These are phyloP conservation scores for Aulostomus chinensis DNA, from an alignment of 2,797 vertebrate genomes.

Conservation along the genomic window DNA sequence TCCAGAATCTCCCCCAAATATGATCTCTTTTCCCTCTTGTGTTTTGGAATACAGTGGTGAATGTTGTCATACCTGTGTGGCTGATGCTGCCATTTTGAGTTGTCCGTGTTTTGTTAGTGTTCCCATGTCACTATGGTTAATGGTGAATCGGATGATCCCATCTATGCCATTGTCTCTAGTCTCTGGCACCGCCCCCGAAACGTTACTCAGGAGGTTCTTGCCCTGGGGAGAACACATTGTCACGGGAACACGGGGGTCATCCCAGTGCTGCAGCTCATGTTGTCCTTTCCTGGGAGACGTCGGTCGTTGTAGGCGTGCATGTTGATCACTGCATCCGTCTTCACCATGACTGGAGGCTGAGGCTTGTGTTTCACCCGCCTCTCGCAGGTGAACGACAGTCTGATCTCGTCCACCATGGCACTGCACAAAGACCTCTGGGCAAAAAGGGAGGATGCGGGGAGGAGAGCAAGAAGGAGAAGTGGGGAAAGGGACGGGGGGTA, in stretches of 20 bases:
- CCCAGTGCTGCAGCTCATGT: constrained; percentile 91
- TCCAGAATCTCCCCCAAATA: too few relatives aligned
- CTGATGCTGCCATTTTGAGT: constrained; percentile 80
- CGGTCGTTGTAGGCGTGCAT: constrained; percentile 99
- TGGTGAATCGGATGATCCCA: constrained; percentile 77
- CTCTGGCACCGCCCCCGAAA: constrained; percentile 71
- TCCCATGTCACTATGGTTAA: constrained; percentile 82
- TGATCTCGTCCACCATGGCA: constrained; percentile 95
- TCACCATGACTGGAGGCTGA: constrained; percentile 84
- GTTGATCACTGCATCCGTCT: constrained; percentile 97
- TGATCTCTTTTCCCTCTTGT: constrained; percentile 31
- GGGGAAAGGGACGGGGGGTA: constrained; percentile 65
- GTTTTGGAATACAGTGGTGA: constrained; percentile 60
- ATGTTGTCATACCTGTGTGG: constrained; percentile 80
- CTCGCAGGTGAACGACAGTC: constrained; percentile 96
- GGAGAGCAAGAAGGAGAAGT: constrained; percentile 47
- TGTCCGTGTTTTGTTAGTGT: constrained; percentile 79
- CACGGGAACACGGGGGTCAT: constrained; percentile 91
- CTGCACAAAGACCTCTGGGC: constrained; percentile 98
- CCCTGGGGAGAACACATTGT: constrained; percentile 72
- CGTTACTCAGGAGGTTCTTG: constrained; percentile 75
- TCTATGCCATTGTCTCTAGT: constrained; percentile 80
- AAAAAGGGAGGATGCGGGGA: constrained; percentile 68
- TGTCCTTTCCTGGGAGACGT: constrained; percentile 97
- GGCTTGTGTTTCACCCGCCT: constrained; percentile 94